Evolutionary conservation across 2,113 vertebrate genomes (phyloP).

Genomic region (Nerophis lumbriciformis): DNA sequence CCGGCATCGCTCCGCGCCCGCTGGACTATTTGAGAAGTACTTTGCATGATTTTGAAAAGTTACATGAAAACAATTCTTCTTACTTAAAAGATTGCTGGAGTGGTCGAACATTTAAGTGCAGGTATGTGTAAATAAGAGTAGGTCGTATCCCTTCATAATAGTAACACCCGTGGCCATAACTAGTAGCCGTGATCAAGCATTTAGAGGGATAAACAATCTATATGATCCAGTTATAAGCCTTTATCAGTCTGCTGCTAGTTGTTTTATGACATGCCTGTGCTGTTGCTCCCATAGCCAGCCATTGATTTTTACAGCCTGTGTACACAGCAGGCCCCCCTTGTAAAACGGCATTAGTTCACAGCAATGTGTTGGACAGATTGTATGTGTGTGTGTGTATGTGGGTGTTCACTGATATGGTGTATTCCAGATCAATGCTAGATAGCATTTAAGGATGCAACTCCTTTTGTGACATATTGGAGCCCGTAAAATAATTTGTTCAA

Average conservation of each 20-base stretch:
- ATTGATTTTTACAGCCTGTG: conserved; percentile 30
- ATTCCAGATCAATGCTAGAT: conserved; percentile 20
- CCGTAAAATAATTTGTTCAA: neutral
- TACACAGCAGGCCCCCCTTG: conserved; percentile 11
- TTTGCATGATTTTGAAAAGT: no score
- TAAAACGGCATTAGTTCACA: conserved; percentile 22
- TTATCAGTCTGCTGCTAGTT: conserved; percentile 19
- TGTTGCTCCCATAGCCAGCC: conserved; percentile 16
- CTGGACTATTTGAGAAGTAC: no score
- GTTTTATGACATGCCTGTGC: conserved; percentile 27
- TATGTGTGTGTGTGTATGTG: neutral
- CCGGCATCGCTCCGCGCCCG: no score
- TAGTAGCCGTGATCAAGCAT: no score
- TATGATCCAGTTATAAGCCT: conserved; percentile 21
- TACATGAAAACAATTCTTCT: no score
- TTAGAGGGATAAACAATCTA: conserved; percentile 19
- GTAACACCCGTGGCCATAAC: no score
- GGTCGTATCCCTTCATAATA: no score
- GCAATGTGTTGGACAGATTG: conserved; percentile 10
- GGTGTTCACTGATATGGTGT: conserved; percentile 12
- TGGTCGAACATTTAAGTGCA: no score
- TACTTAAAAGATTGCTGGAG: no score
- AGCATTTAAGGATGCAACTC: conserved; percentile 5
- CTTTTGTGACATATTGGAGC: conserved; percentile 8
- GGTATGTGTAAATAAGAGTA: no score